A percentile compares a stretch with the other conserved stretches of the same genome.
Evolutionary conservation across 2,113 vertebrate genomes (phyloP).

Genomic region (Pseudopodoces humilis): DNA sequence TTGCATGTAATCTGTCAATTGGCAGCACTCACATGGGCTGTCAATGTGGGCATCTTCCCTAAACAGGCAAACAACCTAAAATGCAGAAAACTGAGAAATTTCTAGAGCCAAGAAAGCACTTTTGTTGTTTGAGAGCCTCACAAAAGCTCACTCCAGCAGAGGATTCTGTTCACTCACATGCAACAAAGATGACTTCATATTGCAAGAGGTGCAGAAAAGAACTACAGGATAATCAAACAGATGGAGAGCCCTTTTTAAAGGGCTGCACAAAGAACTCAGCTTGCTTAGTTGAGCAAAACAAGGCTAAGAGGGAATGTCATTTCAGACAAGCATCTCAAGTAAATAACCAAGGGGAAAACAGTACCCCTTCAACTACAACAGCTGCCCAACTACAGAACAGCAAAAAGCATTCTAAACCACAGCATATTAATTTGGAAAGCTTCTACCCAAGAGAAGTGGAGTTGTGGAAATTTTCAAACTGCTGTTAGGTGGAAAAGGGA

Average conservation of each 20-base stretch:
- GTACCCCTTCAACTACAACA: not conserved
- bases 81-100: not conserved
- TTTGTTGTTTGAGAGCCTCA: not conserved
- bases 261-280: not conserved
- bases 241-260: not conserved
- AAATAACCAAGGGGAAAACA: not conserved
- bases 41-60: not conserved
- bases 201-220: not conserved
- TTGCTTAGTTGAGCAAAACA: not conserved
- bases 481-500: not conserved
- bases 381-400: not conserved
- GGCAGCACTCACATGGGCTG: not conserved
- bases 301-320: not conserved
- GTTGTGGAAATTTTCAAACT: not conserved
- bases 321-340: not conserved
- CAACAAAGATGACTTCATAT: constrained; percentile 1
- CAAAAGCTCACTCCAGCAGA: not conserved
- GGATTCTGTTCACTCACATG: not conserved
- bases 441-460: not conserved
- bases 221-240: not conserved
- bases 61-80: not conserved
- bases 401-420: not conserved
- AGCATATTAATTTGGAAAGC: not conserved
- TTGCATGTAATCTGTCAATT: not conserved
- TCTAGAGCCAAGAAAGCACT: not conserved